Conservation (phyloP, 2,797 vertebrate genomes). For the Diglossa cyanea region DNA sequence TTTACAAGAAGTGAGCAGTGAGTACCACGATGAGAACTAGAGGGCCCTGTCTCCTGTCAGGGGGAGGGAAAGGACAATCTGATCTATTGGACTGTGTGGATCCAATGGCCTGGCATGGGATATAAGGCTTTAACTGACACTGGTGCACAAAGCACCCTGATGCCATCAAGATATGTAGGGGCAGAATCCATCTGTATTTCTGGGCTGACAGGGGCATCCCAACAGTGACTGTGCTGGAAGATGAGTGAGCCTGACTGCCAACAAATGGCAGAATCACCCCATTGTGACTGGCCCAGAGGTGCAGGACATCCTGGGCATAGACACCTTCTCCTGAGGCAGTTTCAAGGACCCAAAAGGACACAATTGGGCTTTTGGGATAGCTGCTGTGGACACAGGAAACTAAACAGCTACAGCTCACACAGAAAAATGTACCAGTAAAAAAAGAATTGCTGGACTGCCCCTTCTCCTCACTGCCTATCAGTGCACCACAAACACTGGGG, state of each 20-base stretch:
- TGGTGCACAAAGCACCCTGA: neutral
- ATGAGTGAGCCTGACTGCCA: neutral
- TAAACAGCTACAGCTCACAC: neutral
- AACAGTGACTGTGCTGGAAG: neutral
- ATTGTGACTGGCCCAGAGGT: neutral
- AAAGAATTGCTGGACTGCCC: neutral
- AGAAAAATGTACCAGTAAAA: neutral
- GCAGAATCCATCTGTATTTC: neutral
- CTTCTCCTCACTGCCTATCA: neutral
- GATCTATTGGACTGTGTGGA: neutral
- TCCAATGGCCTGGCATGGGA: accelerated
- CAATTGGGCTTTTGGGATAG: neutral
- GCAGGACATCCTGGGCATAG: neutral
- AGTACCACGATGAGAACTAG: neutral
- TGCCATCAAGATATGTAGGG: neutral
- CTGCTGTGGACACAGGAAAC: neutral
- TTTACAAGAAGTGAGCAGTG: neutral
- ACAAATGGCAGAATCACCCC: neutral
- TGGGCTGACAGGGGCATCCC: neutral
- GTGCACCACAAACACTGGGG: too few species aligned
- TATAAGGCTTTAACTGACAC: neutral
- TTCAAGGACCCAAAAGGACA: neutral
- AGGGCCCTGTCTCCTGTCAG: neutral
- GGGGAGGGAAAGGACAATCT: neutral
- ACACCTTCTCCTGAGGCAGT: too few species aligned